Percentiles rank a stretch among this genome's conserved stretches.
phyloP scores from a whole-genome alignment of 1,140 invertebrate species.

The Hyles vespertilio region DNA sequence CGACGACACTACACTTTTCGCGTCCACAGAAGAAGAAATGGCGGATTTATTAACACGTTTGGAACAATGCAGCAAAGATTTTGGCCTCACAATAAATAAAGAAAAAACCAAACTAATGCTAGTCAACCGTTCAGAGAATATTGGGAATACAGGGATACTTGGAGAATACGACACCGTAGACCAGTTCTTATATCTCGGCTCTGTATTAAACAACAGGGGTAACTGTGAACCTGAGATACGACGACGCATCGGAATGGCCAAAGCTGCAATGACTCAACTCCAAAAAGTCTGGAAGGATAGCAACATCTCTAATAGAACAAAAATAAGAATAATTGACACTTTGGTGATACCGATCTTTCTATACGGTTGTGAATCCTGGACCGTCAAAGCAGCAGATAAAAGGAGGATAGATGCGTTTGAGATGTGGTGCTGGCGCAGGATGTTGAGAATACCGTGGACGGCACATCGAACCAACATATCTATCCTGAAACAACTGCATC shows the following conservation, averaged over 20 bases:
- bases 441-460: slow-evolving; percentile 19
- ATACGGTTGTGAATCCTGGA: slow-evolving; percentile 31
- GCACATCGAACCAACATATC: slow-evolving; percentile 20
- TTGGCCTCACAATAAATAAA: no score
- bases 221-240: slow-evolving; percentile 4
- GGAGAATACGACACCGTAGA: neutral
- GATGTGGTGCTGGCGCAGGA: slow-evolving; percentile 28
- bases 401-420: slow-evolving; percentile 30
- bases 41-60: no score
- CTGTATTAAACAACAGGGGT: neutral
- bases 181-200: neutral
- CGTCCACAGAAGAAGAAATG: no score
- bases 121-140: no score
- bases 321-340: slow-evolving; percentile 7
- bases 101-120: no score
- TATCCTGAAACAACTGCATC: neutral
- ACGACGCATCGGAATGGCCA: slow-evolving; percentile 12
- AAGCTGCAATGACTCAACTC: slow-evolving; percentile 15
- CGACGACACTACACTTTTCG: no score
- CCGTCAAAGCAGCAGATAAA: slow-evolving; percentile 16
- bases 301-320: slow-evolving; percentile 12
- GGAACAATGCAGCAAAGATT: no score
- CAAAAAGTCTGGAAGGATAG: slow-evolving; percentile 17
- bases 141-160: no score
- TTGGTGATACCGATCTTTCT: slow-evolving; percentile 18